These are phyloP conservation scores for Rotaria sp. DNA, from an alignment of 2,888 invertebrate species.

Conservation along the genomic window DNA sequence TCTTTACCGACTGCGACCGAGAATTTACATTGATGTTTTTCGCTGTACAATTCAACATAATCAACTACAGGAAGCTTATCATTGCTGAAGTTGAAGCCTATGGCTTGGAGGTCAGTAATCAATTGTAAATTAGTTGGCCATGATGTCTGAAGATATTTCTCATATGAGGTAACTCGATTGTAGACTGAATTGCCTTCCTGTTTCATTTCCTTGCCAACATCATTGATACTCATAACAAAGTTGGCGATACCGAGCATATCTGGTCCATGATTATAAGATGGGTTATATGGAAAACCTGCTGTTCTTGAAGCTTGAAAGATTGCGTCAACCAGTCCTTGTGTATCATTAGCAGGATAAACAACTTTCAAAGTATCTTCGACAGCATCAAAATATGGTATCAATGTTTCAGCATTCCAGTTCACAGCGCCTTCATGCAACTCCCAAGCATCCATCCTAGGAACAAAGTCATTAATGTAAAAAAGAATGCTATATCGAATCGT, in stretches of 20 bases:
- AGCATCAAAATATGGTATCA: neutral
- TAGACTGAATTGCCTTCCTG: neutral
- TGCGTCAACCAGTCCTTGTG: neutral
- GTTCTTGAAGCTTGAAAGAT: neutral
- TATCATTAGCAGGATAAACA: neutral
- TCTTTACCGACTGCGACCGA: neutral
- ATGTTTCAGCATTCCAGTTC: neutral
- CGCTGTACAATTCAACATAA: neutral
- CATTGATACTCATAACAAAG: constrained; percentile 9
- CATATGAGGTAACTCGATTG: neutral
- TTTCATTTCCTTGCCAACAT: neutral
- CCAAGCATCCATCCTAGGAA: neutral
- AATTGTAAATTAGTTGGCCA: neutral
- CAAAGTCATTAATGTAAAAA: too few relatives aligned
- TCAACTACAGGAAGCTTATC: neutral
- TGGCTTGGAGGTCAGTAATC: neutral
- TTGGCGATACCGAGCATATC: neutral
- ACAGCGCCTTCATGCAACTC: neutral
- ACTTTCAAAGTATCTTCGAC: neutral
- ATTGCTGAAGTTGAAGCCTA: neutral
- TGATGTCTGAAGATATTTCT: neutral
- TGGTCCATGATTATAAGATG: constrained; percentile 2
- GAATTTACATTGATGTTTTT: neutral
- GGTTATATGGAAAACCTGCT: neutral
- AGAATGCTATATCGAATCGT: too few relatives aligned